These are phyloP conservation scores for Pycnonotus jocosus DNA, from an alignment of 2,113 vertebrate genomes.

Conservation along the genomic window DNA sequence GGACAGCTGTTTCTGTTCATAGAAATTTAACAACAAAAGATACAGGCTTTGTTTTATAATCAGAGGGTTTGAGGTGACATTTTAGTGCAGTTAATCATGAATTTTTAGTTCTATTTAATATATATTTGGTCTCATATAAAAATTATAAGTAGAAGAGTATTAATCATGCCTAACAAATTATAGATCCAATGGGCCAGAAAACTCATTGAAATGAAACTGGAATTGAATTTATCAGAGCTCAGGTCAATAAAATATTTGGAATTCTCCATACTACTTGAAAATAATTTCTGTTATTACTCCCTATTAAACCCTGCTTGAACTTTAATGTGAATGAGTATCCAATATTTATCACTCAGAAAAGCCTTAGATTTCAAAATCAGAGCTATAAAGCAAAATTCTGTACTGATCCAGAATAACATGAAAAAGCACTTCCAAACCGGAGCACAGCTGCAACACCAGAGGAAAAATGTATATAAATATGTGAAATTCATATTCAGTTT, in stretches of 20 bases:
- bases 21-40: background rate
- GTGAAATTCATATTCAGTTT: background rate
- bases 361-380: background rate
- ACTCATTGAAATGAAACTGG: background rate
- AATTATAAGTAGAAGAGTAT: background rate
- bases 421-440: background rate
- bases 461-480: background rate
- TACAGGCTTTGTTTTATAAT: background rate
- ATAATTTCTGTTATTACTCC: background rate
- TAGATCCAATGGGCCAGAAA: background rate
- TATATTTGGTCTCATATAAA: background rate
- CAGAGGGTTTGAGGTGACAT: background rate
- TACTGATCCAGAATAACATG: background rate
- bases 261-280: background rate
- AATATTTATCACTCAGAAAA: background rate
- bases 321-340: background rate
- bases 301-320: background rate
- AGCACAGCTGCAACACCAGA: background rate
- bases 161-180: background rate
- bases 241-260: background rate
- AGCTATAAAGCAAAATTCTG: background rate
- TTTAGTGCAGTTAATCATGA: background rate
- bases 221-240: background rate
- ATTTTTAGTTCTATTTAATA: background rate
- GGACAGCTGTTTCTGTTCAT: background rate